Conservation (phyloP, 1,140 invertebrate genomes). For the Papilio machaon region DNA sequence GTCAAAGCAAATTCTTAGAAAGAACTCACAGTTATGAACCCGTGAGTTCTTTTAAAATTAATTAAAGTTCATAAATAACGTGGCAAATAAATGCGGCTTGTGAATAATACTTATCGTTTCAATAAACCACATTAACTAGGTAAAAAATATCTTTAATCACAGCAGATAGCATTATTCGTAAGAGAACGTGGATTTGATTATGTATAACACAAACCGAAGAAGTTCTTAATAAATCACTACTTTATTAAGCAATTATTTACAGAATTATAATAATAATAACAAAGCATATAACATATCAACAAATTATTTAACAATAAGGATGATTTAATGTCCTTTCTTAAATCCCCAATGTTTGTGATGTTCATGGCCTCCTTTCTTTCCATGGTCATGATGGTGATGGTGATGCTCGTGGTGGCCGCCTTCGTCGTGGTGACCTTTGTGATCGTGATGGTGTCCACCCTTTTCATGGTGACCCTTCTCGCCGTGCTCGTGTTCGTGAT, state of each 20-base stretch:
- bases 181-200: neutral
- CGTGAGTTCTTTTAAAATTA: too few relatives aligned
- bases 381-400: slow-evolving; percentile 83
- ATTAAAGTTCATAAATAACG: too few relatives aligned
- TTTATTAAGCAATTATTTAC: slow-evolving; percentile 31
- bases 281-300: slow-evolving; percentile 17
- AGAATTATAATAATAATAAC: slow-evolving; percentile 25
- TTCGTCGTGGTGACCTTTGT: slow-evolving; percentile 80
- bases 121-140: too few relatives aligned
- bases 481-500: slow-evolving; percentile 86
- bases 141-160: neutral
- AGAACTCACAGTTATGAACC: too few relatives aligned
- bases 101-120: too few relatives aligned
- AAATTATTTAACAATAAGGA: slow-evolving; percentile 13
- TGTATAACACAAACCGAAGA: neutral
- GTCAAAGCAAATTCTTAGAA: too few relatives aligned
- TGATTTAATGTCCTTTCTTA: slow-evolving; percentile 80
- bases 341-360: slow-evolving; percentile 80
- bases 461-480: slow-evolving; percentile 87
- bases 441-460: slow-evolving; percentile 81
- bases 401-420: slow-evolving; percentile 83
- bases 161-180: neutral
- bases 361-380: slow-evolving; percentile 84
- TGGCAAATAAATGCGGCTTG: too few relatives aligned
- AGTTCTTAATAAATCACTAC: slow-evolving; percentile 2